Evolutionary conservation across 2,113 vertebrate species (phyloP).

Genomic region (Bos indicus): DNA sequence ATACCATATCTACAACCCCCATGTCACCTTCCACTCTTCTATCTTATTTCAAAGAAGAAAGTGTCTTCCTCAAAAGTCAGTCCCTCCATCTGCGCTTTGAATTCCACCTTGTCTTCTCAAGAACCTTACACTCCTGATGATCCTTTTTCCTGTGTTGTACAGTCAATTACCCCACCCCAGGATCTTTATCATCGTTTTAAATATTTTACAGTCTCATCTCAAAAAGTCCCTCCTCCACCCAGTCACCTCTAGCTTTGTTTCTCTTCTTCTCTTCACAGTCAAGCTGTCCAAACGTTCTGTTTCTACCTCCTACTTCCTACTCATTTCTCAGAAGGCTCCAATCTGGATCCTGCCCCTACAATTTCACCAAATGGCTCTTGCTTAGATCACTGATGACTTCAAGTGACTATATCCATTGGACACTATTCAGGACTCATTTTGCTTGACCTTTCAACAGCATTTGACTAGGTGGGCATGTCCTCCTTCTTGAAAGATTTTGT

Average conservation of each 20-base stretch:
- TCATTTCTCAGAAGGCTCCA: neutral
- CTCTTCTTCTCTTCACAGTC: constrained; percentile 30
- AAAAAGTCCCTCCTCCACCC: neutral
- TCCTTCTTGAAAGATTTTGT: neutral
- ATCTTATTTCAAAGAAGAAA: neutral
- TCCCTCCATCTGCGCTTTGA: constrained; percentile 8
- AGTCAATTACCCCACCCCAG: neutral
- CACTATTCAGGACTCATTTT: neutral
- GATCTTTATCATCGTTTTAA: constrained; percentile 12
- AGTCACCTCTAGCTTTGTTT: constrained; percentile 15
- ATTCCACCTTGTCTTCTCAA: neutral
- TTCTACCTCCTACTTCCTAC: neutral
- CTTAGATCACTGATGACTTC: neutral
- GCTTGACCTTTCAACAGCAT: neutral
- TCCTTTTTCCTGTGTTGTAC: neutral
- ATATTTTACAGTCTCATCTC: constrained; percentile 24
- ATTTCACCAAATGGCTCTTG: neutral
- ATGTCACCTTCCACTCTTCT: neutral
- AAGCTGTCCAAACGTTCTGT: constrained; percentile 34
- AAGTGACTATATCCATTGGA: neutral
- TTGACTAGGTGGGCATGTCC: neutral
- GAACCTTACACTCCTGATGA: neutral
- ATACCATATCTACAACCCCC: neutral
- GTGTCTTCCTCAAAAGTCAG: neutral
- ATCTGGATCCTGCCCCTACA: neutral